Conservation (phyloP, 1,140 invertebrate species). For the Latrodectus geometricus region DNA sequence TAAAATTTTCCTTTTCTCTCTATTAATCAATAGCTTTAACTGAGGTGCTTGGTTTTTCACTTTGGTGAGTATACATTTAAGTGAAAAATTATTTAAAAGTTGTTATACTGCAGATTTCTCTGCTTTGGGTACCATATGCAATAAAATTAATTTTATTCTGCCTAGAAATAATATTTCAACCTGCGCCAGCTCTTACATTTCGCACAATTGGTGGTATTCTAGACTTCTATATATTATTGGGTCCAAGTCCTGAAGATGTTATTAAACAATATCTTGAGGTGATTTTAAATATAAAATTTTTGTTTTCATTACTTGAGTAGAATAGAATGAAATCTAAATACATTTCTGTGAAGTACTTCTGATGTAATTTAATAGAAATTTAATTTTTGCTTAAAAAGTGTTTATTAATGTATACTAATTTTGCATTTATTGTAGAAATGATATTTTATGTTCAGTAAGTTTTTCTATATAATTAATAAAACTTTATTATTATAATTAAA, state of each 20-base stretch:
- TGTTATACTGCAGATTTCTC: too few relatives aligned
- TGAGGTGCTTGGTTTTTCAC: background rate
- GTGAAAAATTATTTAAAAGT: background rate
- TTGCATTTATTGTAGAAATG: too few relatives aligned
- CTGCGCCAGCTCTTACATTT: constrained; percentile 82
- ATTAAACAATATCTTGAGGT: constrained; percentile 70
- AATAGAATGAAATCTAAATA: background rate
- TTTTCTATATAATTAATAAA: too few relatives aligned
- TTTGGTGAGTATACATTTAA: background rate
- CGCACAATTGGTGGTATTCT: constrained; percentile 81
- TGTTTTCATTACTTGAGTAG: too few relatives aligned
- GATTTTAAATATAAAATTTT: background rate
- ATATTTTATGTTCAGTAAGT: too few relatives aligned
- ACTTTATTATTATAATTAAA: too few relatives aligned
- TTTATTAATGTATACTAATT: too few relatives aligned
- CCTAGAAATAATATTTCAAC: constrained; percentile 79
- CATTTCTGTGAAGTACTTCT: too few relatives aligned
- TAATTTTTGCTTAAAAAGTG: too few relatives aligned
- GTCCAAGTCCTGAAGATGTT: constrained; percentile 76
- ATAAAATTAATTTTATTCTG: background rate
- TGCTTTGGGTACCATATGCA: too few relatives aligned
- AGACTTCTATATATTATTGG: constrained; percentile 81
- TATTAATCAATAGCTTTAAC: background rate
- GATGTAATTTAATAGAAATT: too few relatives aligned
- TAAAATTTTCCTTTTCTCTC: background rate